These are phyloP conservation scores for Eristalis tenax DNA, from an alignment of 2,888 invertebrate genomes.

Conservation along the genomic window DNA sequence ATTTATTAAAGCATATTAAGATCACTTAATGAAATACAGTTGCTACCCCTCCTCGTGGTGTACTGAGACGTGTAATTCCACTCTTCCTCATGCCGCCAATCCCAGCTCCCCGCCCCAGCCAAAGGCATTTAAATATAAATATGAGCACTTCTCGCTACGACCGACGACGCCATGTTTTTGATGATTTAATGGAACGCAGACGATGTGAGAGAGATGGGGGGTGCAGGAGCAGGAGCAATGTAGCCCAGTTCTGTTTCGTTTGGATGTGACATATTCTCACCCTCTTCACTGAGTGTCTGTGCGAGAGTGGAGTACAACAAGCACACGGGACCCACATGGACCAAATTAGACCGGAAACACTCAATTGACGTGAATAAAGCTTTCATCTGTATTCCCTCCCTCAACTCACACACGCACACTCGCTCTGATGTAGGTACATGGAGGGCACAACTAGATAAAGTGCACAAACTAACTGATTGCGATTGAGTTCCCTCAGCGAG, in stretches of 20 bases:
- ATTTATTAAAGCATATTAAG: constrained; percentile 55
- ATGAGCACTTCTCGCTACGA: constrained; percentile 43
- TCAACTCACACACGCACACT: background rate
- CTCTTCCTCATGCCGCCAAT: constrained; percentile 9
- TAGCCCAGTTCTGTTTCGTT: constrained; percentile 24
- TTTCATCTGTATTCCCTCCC: constrained; percentile 60
- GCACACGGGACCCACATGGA: constrained; percentile 66
- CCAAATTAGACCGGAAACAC: constrained; percentile 71
- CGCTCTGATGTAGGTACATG: constrained; percentile 1
- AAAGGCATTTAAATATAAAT: constrained; percentile 42
- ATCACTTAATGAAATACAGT: constrained; percentile 51
- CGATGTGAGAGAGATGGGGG: background rate
- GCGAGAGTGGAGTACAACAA: background rate
- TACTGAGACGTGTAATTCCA: constrained; percentile 24
- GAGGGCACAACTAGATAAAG: constrained; percentile 21
- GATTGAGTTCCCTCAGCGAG: constrained; percentile 53
- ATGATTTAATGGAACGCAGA: constrained; percentile 60
- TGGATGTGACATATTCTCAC: constrained; percentile 45
- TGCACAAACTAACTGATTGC: constrained; percentile 55
- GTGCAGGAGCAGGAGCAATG: background rate
- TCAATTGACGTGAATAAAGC: constrained; percentile 71
- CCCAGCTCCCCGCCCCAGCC: constrained; percentile 12
- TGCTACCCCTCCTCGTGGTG: background rate
- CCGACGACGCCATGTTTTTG: constrained; percentile 44
- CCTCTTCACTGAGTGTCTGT: background rate